Evolutionary conservation across 2,113 vertebrate species (phyloP).

Genomic region (Neofelis nebulosa): DNA sequence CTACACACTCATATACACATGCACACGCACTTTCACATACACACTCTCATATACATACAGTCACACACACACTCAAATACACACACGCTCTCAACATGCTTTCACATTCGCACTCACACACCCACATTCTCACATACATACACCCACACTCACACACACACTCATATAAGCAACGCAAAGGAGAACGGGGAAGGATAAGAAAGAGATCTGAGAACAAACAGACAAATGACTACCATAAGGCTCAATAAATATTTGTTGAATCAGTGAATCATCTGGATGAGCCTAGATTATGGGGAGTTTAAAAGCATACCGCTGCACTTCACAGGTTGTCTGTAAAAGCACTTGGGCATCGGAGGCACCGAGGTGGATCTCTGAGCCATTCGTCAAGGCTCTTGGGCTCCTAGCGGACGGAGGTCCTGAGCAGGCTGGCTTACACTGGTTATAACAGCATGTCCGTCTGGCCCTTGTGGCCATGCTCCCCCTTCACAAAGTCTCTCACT

Average conservation of each 20-base stretch:
- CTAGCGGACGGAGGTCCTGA: background rate
- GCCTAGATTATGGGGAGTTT: background rate
- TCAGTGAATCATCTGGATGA: background rate
- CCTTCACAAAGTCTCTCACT: background rate
- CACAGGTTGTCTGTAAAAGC: background rate
- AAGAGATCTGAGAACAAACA: background rate
- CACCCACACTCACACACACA: background rate
- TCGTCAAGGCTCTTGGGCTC: background rate
- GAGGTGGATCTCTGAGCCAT: background rate
- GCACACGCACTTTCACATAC: too few relatives aligned
- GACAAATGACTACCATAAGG: background rate
- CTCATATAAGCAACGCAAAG: background rate
- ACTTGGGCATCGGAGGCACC: background rate
- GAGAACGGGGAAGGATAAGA: background rate
- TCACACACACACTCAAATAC: too few relatives aligned
- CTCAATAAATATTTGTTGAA: background rate
- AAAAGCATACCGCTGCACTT: background rate
- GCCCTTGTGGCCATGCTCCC: accelerated
- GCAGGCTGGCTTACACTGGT: background rate
- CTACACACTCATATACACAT: too few relatives aligned
- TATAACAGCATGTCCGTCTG: background rate
- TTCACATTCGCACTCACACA: too few relatives aligned
- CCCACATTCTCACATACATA: too few relatives aligned
- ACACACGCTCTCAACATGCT: too few relatives aligned
- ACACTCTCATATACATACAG: too few relatives aligned